Base-by-base conservation (phyloP, 1,140 invertebrate genomes). In the Trichonephila clavipes region DNA sequence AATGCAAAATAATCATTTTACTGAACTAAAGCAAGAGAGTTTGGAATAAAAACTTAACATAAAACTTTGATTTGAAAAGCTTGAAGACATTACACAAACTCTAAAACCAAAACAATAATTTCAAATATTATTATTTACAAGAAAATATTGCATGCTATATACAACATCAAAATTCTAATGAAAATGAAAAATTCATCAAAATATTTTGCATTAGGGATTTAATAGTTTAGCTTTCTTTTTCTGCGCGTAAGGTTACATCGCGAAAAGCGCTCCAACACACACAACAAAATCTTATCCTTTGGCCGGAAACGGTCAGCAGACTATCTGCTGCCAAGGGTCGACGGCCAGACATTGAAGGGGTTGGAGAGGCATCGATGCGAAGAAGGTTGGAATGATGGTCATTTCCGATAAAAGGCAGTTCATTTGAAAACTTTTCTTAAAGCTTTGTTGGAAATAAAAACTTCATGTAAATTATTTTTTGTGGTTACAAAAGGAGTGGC, bases 361-460 rank as follows among this genome's bases (percentile, higher is more conserved):
- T 72, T 40, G 72, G 12, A n/a, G 10, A 58, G 7, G 16, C 90
- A 85, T 28, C 90, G 90, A 85, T 51, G 90, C 90, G 81, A 24
- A 34, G 34, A 83, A 59, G 69, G 58, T 40, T 77, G 69, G 69
- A 40, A 40, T 61, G 90, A 92, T 92, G 90, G 90, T 92, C 90
- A 92, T 2, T 34, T 28, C 14, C 59, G 90, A 92, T 92, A 92
- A 90, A 82, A 66, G n/a, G 14, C n/a, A 18, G 69, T 77, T 77
- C 89, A 51, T 62, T 62, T 34, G 89, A 82, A 90, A 62, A n/a
- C 72, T 40, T 82, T 82, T 90, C 59, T 82, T 61, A 82, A 19
- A 40, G 24, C 59, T 59, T 88, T 88, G 62, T 85, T 85, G 28
- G 44, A 51, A 85, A 85, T 85, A 85, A 85, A 59, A 85, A 85